Evolutionary conservation across 1,140 invertebrate species (phyloP), one percentile per base, ranked within the genome.

Genomic region (Anagrus nilaparvatae): DNA sequence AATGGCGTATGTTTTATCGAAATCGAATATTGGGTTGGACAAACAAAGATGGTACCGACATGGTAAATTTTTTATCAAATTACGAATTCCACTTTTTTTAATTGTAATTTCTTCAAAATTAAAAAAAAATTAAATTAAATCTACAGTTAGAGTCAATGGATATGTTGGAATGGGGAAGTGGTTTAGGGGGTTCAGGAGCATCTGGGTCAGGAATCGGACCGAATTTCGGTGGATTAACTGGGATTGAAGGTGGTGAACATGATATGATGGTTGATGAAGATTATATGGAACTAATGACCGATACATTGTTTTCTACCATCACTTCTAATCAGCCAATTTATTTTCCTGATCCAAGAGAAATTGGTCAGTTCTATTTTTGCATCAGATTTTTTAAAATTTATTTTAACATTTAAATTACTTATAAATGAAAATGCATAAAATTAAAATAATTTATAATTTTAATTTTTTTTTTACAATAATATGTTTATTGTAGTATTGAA

Each of bases 1-100:
- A 94, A 84, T 99, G 96, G 96, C 80, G 96, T 31, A 83, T 90
- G 70, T 97, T 90, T 74, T 91, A 86, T 70, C 81, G 87, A 57
- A 87, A 89, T 66, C 79, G 80, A 60, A 74, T 83, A 55, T 75
- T 81, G 56, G 86, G 81, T 27, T 80, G 80, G 63, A 72, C 77
- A 51, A 74, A 75, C 65, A 81, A 80, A 65, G 79, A 84, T 65
- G 76, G 77, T 49, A 76, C 76, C 55, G 83, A 87, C 63, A 76
- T 81, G 72, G 84, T 89, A 76, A 18, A 49, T 51, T 47, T 40
- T 34, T 25, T 6, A 37, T 43, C 3, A 9, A 41, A 28, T 19
- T n/a, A 21, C 18, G 16, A 5, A 13, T 8, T 28, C 38, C 43
- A 27, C 16, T 9, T 32, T 17, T 4, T 14, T 33, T 13, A 23